Percentiles rank a stretch among this genome's conserved stretches.
These are phyloP conservation scores for Calonectris borealis DNA, from an alignment of 2,113 vertebrate genomes.

Conservation along the genomic window DNA sequence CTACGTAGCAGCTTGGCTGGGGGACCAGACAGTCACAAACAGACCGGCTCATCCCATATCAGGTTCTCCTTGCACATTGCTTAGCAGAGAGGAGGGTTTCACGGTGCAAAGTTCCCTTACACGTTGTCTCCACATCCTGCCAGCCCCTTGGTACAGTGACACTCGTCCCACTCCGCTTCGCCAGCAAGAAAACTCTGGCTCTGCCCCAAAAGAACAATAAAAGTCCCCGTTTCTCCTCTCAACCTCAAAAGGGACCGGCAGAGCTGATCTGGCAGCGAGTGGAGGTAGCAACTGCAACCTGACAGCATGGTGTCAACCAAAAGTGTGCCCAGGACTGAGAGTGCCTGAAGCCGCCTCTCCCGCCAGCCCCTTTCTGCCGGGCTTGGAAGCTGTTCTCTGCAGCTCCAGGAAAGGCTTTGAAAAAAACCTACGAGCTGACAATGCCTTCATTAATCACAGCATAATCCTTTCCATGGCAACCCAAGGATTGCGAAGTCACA, in stretches of 20 bases:
- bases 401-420: conserved; percentile 43
- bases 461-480: conserved; percentile 74
- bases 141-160: conserved; percentile 1
- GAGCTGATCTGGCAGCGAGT: background rate
- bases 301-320: background rate
- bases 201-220: background rate
- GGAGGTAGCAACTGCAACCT: background rate
- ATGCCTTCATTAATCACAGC: conserved; percentile 66
- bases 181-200: background rate
- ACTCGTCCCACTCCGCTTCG: background rate
- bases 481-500: conserved; percentile 68
- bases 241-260: background rate
- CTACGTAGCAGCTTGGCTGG: background rate
- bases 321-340: background rate
- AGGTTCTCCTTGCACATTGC: background rate
- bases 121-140: background rate
- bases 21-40: background rate
- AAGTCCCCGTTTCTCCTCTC: background rate
- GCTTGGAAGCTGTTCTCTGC: background rate
- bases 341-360: background rate
- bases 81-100: background rate
- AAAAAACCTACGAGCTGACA: conserved; percentile 40
- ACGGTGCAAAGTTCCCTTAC: background rate
- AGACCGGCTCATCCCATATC: background rate
- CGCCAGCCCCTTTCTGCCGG: background rate